phyloP scores from a whole-genome alignment of 2,888 invertebrate genomes.

The Petrophora chlorosata region DNA sequence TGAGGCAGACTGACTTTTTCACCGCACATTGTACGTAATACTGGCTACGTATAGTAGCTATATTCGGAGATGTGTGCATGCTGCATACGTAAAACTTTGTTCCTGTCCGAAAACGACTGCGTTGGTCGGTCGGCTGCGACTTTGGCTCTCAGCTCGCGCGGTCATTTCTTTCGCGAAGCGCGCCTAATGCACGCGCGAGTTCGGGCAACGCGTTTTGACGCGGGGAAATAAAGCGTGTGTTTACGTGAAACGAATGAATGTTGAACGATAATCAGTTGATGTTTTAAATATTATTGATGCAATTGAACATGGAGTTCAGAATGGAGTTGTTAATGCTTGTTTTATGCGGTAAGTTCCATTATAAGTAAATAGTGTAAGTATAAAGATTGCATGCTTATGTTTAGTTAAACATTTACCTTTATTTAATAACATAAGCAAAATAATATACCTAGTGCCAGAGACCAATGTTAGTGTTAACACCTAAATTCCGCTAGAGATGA shows the following conservation, averaged over 20 bases:
- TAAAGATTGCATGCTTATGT: no score
- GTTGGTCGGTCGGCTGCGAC: constrained; percentile 9
- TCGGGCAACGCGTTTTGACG: constrained; percentile 45
- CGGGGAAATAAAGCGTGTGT: constrained; percentile 52
- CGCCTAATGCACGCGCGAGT: constrained; percentile 68
- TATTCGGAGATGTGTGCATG: constrained; percentile 26
- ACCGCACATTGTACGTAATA: constrained; percentile 19
- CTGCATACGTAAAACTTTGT: constrained; percentile 23
- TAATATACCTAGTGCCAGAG: no score
- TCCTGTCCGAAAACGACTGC: constrained; percentile 16
- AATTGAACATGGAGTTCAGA: constrained; percentile 45
- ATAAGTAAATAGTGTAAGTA: no score
- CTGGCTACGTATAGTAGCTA: constrained; percentile 8
- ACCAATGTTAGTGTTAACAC: no score
- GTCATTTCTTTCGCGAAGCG: constrained; percentile 70
- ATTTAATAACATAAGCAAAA: no score
- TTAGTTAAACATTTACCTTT: no score
- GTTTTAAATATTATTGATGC: constrained; percentile 7
- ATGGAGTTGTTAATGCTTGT: constrained; percentile 66
- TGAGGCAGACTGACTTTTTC: constrained; percentile 21
- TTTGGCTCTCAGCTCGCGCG: constrained; percentile 34
- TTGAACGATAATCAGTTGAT: not conserved
- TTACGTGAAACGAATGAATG: constrained; percentile 44
- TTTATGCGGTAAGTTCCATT: constrained; percentile 65
- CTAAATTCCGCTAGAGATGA: no score